phyloP scores from a whole-genome alignment of 2,797 vertebrate species.

The Amniataba percoides region DNA sequence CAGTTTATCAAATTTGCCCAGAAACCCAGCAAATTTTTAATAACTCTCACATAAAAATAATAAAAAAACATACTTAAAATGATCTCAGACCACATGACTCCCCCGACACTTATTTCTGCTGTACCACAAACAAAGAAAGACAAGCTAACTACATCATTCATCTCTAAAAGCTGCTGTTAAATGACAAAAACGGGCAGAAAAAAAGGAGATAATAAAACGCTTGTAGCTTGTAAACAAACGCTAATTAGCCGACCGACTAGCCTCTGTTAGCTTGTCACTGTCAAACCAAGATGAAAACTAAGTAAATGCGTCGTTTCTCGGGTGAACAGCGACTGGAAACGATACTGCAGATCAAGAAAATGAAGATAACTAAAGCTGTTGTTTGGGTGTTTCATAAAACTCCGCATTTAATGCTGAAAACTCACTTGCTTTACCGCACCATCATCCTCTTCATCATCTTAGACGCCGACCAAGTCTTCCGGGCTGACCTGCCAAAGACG shows the following conservation, averaged over 20 bases:
- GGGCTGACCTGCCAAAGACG: constrained; percentile 61
- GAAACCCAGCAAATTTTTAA: no score
- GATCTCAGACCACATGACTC: constrained; percentile 5
- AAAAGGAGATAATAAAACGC: no score
- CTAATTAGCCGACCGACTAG: neutral
- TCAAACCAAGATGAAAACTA: neutral
- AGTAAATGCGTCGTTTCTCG: neutral
- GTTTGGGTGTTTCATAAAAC: neutral
- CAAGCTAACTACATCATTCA: constrained; percentile 5
- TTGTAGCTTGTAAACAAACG: neutral
- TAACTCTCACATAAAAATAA: no score
- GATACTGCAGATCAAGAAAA: fast-evolving
- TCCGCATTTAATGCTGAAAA: constrained; percentile 12
- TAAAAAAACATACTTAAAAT: no score
- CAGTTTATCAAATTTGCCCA: no score
- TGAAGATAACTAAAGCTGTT: fast-evolving
- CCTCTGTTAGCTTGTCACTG: constrained; percentile 44
- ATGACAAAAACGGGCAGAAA: neutral
- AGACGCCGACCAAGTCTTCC: constrained; percentile 59
- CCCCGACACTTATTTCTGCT: neutral
- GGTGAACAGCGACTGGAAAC: neutral
- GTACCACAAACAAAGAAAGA: constrained; percentile 43
- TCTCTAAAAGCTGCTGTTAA: no score
- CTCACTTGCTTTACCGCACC: constrained; percentile 73
- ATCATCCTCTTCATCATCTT: constrained; percentile 45